Percentiles rank a stretch among this genome's conserved stretches.
These are phyloP conservation scores for Heptranchias perlo DNA, from an alignment of 2,113 vertebrate species.

Conservation along the genomic window DNA sequence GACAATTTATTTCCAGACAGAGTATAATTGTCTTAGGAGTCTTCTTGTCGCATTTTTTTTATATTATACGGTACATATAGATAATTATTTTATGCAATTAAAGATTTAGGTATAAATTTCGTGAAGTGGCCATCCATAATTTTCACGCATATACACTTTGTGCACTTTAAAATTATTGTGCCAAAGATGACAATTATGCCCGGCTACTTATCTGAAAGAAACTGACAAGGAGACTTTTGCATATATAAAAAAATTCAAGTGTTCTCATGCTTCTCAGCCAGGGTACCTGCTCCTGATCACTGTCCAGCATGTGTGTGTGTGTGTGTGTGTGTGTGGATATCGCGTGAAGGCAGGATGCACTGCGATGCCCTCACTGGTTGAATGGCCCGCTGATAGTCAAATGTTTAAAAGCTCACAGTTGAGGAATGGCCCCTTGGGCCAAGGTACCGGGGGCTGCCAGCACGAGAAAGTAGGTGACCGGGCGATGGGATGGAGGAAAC, in stretches of 20 bases:
- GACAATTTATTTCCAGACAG: slow-evolving; percentile 34
- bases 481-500: too few relatives aligned
- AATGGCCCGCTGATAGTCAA: neutral
- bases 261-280: neutral
- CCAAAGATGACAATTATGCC: slow-evolving; percentile 4
- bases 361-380: too few relatives aligned
- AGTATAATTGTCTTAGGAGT: slow-evolving; percentile 18
- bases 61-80: neutral
- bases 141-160: slow-evolving; percentile 17
- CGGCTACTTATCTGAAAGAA: neutral
- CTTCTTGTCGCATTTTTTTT: neutral
- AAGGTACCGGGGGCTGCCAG: neutral
- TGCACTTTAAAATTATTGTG: slow-evolving; percentile 1
- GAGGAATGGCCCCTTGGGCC: neutral
- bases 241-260: neutral
- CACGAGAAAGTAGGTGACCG: too few relatives aligned
- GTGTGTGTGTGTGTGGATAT: neutral
- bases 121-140: neutral
- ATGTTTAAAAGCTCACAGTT: neutral
- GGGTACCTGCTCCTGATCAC: neutral
- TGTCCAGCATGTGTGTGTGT: neutral
- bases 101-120: slow-evolving; percentile 21
- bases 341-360: neutral
- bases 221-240: neutral
- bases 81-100: neutral